phyloP scores from a whole-genome alignment of 2,888 invertebrate genomes.

The Uropetala carovei region DNA sequence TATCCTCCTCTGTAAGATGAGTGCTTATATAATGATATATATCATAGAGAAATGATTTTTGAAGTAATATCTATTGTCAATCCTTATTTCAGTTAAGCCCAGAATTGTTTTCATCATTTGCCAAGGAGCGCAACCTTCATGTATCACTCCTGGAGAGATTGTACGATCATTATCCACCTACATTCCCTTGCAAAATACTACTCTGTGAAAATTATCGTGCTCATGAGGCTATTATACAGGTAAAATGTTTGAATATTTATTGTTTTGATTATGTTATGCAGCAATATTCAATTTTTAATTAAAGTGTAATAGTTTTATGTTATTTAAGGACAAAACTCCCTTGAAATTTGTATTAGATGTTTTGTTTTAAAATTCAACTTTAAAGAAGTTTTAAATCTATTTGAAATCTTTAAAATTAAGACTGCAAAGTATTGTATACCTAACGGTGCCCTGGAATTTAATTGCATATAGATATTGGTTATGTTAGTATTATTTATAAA shows the following conservation, averaged over 20 bases:
- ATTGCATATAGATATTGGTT: too few relatives aligned
- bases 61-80: background rate
- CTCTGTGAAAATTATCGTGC: conserved; percentile 90
- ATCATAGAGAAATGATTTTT: too few relatives aligned
- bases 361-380: background rate
- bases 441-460: too few relatives aligned
- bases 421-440: too few relatives aligned
- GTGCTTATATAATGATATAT: too few relatives aligned
- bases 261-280: background rate
- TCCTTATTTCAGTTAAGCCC: conserved; percentile 82
- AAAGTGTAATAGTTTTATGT: background rate
- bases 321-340: too few relatives aligned
- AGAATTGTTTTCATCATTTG: conserved; percentile 86
- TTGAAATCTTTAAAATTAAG: too few relatives aligned
- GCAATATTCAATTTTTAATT: background rate
- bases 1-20: too few relatives aligned
- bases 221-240: conserved; percentile 86
- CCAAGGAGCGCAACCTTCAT: conserved; percentile 83
- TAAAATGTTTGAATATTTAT: conserved; percentile 67
- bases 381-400: too few relatives aligned
- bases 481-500: too few relatives aligned
- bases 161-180: conserved; percentile 85
- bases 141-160: conserved; percentile 87
- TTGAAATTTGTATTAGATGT: conserved; percentile 18
- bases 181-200: conserved; percentile 87